A percentile compares a stretch with the other conserved stretches of the same genome.
Evolutionary conservation across 2,888 invertebrate species (phyloP).

Genomic region (Ormyrus pomaceus): DNA sequence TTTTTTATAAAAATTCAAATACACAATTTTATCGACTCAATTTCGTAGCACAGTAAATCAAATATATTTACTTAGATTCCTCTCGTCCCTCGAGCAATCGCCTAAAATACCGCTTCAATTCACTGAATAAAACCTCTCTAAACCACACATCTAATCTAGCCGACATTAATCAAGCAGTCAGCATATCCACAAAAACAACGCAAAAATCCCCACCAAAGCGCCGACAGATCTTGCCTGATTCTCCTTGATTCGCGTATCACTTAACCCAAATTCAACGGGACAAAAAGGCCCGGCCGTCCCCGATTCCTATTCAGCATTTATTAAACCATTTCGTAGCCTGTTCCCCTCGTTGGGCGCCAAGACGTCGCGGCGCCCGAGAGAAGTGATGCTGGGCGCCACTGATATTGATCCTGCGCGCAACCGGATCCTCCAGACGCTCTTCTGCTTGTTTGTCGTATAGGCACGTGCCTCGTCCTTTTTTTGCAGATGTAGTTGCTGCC

Average conservation of each 20-base stretch:
- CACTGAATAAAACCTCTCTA: no score
- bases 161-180: no score
- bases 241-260: not conserved
- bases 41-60: no score
- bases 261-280: constrained; percentile 33
- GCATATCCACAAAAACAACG: no score
- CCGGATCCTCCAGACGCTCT: constrained; percentile 16
- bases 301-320: constrained; percentile 30
- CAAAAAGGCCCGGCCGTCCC: not conserved
- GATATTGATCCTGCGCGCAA: constrained; percentile 60
- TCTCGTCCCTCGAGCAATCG: no score
- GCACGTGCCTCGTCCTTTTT: constrained; percentile 19
- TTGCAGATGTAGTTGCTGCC: not conserved
- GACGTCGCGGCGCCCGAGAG: constrained; percentile 69
- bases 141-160: no score
- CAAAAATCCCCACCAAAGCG: no score
- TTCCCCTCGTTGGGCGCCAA: constrained; percentile 62
- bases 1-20: no score
- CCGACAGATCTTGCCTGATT: no score
- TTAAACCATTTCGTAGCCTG: constrained; percentile 12
- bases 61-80: no score
- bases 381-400: constrained; percentile 50
- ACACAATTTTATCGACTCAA: no score
- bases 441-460: not conserved
- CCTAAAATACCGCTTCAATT: no score